Percentiles rank a stretch among this genome's conserved stretches.
Conservation (phyloP, 1,140 invertebrate genomes). For the Probaryconus sp. region DNA sequence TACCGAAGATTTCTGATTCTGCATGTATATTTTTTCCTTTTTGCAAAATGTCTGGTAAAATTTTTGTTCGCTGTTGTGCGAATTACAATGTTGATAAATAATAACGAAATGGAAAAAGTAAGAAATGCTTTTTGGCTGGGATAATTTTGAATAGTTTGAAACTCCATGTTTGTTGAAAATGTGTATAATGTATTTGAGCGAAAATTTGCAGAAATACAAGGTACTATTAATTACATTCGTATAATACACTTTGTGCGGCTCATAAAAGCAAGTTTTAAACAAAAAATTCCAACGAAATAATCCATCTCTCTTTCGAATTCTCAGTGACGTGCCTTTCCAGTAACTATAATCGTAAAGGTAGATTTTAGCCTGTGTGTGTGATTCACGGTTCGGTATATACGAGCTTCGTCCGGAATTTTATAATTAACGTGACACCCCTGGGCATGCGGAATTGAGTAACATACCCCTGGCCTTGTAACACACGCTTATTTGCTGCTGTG, state of each 20-base stretch:
- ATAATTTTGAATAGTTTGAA: too few species aligned
- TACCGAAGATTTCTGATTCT: too few species aligned
- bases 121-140: too few species aligned
- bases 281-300: constrained; percentile 39
- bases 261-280: constrained; percentile 31
- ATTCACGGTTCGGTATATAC: constrained; percentile 56
- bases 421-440: constrained; percentile 61
- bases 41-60: too few species aligned
- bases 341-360: constrained; percentile 47
- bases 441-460: constrained; percentile 55
- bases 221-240: constrained; percentile 23
- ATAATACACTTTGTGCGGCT: constrained; percentile 10
- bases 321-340: constrained; percentile 40
- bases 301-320: constrained; percentile 36
- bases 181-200: constrained; percentile 5
- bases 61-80: too few species aligned
- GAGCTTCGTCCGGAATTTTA: constrained; percentile 59
- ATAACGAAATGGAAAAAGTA: too few species aligned
- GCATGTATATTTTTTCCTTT: too few species aligned
- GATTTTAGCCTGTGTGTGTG: constrained; percentile 33
- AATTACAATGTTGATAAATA: too few species aligned
- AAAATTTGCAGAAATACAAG: not conserved
- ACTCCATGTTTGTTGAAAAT: too few species aligned
- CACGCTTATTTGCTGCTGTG: constrained; percentile 42
- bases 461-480: constrained; percentile 40